A percentile compares a stretch with the other conserved stretches of the same genome.
phyloP scores from a whole-genome alignment of 1,140 invertebrate species.

The Drosophila serrata region DNA sequence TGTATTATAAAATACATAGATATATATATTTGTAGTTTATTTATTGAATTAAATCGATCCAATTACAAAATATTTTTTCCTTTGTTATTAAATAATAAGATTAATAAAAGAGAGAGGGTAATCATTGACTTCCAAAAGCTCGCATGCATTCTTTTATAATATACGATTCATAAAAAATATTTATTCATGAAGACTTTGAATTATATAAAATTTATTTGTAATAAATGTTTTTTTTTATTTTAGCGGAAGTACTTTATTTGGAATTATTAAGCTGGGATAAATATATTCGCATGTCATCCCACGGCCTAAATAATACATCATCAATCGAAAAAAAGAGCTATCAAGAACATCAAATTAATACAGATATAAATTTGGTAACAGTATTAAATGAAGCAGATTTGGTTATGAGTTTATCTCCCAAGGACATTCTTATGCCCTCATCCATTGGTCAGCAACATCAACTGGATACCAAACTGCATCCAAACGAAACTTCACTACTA shows the following conservation, averaged over 20 bases:
- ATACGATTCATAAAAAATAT: too few relatives aligned
- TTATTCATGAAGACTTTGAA: not conserved
- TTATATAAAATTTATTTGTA: not conserved
- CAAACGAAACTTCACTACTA: slow-evolving; percentile 89
- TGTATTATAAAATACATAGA: too few relatives aligned
- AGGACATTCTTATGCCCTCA: slow-evolving; percentile 84
- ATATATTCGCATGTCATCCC: slow-evolving; percentile 76
- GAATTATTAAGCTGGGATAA: slow-evolving; percentile 17
- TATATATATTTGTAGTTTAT: too few relatives aligned
- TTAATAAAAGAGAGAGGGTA: too few relatives aligned
- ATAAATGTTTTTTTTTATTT: slow-evolving; percentile 22
- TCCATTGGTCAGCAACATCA: slow-evolving; percentile 66
- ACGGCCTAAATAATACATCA: slow-evolving; percentile 52
- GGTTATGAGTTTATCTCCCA: slow-evolving; percentile 96
- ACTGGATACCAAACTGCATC: slow-evolving; percentile 78
- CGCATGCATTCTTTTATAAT: too few relatives aligned
- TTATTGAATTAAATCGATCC: too few relatives aligned
- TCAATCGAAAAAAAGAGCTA: slow-evolving; percentile 59
- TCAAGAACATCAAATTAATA: slow-evolving; percentile 61
- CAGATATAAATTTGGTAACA: slow-evolving; percentile 88
- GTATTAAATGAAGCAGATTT: slow-evolving; percentile 94
- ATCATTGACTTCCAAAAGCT: too few relatives aligned
- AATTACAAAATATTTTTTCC: too few relatives aligned
- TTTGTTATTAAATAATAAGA: too few relatives aligned
- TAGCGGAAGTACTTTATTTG: slow-evolving; percentile 12